phyloP scores from a whole-genome alignment of 2,113 vertebrate species.

The Marmota monax region DNA sequence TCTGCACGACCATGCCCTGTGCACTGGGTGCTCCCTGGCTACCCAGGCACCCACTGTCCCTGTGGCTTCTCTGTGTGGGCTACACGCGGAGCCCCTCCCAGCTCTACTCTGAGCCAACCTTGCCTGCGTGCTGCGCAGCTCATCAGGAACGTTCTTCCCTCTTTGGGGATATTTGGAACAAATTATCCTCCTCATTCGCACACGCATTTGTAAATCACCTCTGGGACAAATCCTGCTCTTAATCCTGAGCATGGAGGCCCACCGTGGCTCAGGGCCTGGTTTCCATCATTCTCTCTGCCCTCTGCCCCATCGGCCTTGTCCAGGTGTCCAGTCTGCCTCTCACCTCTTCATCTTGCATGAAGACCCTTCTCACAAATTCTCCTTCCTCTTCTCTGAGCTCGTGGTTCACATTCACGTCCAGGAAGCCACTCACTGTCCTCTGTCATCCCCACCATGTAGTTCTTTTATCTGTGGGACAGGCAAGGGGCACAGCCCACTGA shows the following conservation, averaged over 20 bases:
- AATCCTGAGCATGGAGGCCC: fast-evolving
- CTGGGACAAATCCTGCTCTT: not conserved
- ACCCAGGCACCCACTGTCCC: fast-evolving
- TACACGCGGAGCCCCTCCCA: fast-evolving
- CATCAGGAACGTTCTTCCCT: not conserved
- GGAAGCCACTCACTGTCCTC: not conserved
- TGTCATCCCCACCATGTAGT: fast-evolving
- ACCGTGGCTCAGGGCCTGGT: not conserved
- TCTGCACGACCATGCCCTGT: not conserved
- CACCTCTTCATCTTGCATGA: too few relatives aligned
- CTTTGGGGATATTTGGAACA: not conserved
- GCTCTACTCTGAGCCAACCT: not conserved
- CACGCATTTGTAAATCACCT: not conserved
- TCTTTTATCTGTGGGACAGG: not conserved
- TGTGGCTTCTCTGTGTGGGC: fast-evolving
- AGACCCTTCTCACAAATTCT: not conserved
- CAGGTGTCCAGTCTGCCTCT: not conserved
- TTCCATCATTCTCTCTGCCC: not conserved
- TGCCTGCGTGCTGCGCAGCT: fast-evolving
- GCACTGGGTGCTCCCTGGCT: not conserved
- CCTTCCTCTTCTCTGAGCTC: not conserved
- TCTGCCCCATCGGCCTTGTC: not conserved
- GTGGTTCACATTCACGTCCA: fast-evolving
- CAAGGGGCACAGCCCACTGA: not conserved
- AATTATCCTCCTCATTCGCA: not conserved